Evolutionary conservation across 2,113 vertebrate species (phyloP).

Genomic region (Fulica atra): DNA sequence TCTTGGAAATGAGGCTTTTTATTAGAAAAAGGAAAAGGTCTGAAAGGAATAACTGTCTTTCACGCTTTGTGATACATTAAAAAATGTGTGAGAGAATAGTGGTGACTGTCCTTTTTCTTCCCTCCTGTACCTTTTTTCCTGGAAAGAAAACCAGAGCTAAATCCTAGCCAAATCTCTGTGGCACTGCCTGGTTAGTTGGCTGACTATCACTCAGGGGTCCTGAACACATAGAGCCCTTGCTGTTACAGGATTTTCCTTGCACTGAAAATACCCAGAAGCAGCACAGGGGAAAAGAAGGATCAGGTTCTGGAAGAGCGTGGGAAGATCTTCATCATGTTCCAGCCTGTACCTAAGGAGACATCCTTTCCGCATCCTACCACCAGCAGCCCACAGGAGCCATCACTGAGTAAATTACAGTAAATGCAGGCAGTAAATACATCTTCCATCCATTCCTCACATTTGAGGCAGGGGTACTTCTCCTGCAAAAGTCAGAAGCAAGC

Average conservation of each 20-base stretch:
- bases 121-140: neutral
- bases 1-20: constrained; percentile 39
- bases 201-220: neutral
- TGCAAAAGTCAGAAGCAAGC: neutral
- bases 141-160: neutral
- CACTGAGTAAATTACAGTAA: neutral
- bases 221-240: neutral
- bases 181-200: neutral
- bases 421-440: neutral
- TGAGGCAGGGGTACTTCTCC: neutral
- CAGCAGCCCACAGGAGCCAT: neutral
- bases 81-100: neutral
- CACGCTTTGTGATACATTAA: neutral
- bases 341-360: neutral
- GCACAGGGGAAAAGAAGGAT: neutral
- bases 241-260: neutral
- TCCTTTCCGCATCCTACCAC: neutral
- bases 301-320: neutral
- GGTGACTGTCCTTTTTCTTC: neutral
- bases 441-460: neutral
- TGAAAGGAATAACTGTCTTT: constrained; percentile 32
- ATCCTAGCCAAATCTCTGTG: neutral
- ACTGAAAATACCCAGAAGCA: neutral
- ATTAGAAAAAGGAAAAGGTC: constrained; percentile 32
- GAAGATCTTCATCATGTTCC: neutral